phyloP scores from a whole-genome alignment of 1,140 invertebrate species.

The Heliconius congener region DNA sequence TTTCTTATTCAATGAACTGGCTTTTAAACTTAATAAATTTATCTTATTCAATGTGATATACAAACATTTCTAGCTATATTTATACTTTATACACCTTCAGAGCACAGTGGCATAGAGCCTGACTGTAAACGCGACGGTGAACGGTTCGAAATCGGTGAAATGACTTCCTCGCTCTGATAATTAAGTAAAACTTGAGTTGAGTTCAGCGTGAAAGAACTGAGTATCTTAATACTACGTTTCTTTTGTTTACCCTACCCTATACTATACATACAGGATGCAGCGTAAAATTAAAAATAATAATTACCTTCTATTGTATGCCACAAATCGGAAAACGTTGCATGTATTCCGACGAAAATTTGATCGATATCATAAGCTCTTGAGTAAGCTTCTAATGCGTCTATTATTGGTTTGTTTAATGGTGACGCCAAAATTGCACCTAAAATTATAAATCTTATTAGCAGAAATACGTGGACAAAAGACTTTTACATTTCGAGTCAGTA shows the following conservation, averaged over 20 bases:
- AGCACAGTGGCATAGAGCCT: too few species aligned
- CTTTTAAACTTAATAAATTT: too few species aligned
- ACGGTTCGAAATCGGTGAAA: too few species aligned
- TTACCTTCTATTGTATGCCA: constrained; percentile 16
- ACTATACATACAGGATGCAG: not conserved
- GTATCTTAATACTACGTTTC: not conserved
- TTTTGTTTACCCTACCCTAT: too few species aligned
- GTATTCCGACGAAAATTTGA: constrained; percentile 3
- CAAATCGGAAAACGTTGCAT: not conserved
- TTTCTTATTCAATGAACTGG: too few species aligned
- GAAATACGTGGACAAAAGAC: not conserved
- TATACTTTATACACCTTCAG: too few species aligned
- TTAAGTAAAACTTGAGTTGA: too few species aligned
- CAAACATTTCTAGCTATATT: too few species aligned
- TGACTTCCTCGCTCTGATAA: too few species aligned
- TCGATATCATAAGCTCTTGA: not conserved
- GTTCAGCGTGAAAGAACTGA: too few species aligned
- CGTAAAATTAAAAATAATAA: not conserved
- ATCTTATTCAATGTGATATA: too few species aligned
- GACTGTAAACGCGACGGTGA: too few species aligned
- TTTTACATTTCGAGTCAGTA: not conserved
- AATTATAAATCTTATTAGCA: not conserved
- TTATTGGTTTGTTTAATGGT: not conserved
- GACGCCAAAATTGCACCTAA: constrained; percentile 11
- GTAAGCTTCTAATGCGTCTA: not conserved